phyloP scores from a whole-genome alignment of 2,797 vertebrate genomes.

The Liparis tanakae region DNA sequence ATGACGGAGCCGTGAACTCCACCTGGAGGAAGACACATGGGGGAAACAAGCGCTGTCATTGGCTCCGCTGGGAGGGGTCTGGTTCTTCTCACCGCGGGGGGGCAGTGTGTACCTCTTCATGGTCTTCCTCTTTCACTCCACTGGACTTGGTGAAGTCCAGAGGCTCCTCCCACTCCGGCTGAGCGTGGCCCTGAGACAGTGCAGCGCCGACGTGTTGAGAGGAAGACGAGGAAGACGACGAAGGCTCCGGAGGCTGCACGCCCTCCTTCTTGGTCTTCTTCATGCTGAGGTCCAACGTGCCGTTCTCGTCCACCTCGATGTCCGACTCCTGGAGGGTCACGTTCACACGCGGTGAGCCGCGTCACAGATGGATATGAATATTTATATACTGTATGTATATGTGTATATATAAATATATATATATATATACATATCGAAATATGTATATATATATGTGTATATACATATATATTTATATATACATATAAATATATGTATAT shows the following conservation, averaged over 20 bases:
- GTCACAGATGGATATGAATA: too few species aligned
- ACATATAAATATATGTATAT: too few species aligned
- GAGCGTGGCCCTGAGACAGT: conserved; percentile 88
- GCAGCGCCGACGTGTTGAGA: conserved; percentile 80
- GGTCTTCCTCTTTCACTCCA: conserved; percentile 90
- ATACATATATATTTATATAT: too few species aligned
- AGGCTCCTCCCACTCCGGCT: conserved; percentile 94
- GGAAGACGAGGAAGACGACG: conserved; percentile 81
- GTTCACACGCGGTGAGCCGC: background rate
- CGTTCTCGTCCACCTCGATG: conserved; percentile 98
- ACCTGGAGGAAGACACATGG: conserved; percentile 76
- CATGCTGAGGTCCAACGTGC: conserved; percentile 97
- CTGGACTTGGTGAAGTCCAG: conserved; percentile 96
- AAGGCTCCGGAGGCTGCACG: conserved; percentile 87
- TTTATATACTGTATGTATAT: too few species aligned
- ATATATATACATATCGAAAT: too few species aligned
- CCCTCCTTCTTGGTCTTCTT: conserved; percentile 91
- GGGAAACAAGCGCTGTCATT: background rate
- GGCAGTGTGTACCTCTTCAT: conserved; percentile 85
- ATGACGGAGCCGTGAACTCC: conserved; percentile 91
- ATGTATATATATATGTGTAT: too few species aligned
- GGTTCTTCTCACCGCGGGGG: background rate
- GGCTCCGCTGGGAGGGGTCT: too few species aligned
- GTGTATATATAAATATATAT: too few species aligned
- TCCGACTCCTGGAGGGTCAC: conserved; percentile 83